Base-by-base conservation (phyloP, 2,113 vertebrate species). In the Accipiter cooperii region DNA sequence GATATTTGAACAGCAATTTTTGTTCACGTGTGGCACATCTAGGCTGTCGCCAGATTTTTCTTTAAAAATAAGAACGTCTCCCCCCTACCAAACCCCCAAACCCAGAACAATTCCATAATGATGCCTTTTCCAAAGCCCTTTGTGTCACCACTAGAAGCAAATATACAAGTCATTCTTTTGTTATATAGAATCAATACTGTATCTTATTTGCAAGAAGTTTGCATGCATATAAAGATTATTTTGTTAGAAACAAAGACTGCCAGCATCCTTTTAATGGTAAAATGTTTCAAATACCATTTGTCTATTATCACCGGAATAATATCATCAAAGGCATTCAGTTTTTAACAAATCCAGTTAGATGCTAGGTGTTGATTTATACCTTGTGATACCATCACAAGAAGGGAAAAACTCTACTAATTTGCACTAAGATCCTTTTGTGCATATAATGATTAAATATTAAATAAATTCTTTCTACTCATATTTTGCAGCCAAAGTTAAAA, bases 1-100 rank as follows among this genome's bases (percentile, higher is more conserved):
- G 89, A 79, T 84, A 86, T 94, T 95, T 94, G 40, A 98, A 81
- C 63, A 87, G 58, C 24, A 86, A 63, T 84, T 95, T 96, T 76
- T 91, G 58, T 91, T 96, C 80, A 66, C 61, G 12, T 92, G 33
- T 76, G 52, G 33, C 76, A 70, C 84, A 95, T 77, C 64, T 90
- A 64, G 70, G 90, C 77, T 94, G 49, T 86, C 64, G 93, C 60
- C 85, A 58, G 17, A 47, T 85, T 97, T 81, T 36, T 96, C 21
- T 90, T 75, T 44, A 90, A 94, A 91, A 94, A 84, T 58, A 57
- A 71, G 22, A 89, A 34, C 2, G 4, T 52, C 38, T 28, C 14
- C 6, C 5, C 10, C 4, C 28, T 6, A 8, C 25, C 10, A 42
- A 44, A 13, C 20, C 36, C 40, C 12, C 13, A 91, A 78, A 54